Evolutionary conservation across 2,113 vertebrate genomes (phyloP).

Genomic region (Grammomys dolichurus): DNA sequence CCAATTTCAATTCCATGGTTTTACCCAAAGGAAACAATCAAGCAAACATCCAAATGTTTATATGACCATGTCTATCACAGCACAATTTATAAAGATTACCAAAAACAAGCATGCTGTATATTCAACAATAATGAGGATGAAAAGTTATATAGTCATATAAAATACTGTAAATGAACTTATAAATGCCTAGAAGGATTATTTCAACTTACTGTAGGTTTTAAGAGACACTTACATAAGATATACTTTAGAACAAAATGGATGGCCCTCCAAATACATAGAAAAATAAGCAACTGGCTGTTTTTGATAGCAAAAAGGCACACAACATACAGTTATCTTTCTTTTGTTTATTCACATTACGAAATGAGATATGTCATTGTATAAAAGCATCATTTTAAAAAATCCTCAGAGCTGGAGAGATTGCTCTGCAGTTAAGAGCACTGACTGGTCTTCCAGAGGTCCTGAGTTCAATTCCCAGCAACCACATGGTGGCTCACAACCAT

Average conservation of each 20-base stretch:
- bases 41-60: conserved; percentile 28
- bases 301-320: not conserved
- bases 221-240: conserved; percentile 1
- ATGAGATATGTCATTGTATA: not conserved
- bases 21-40: conserved; percentile 21
- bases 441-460: too few relatives aligned
- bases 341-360: not conserved
- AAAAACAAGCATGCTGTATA: not conserved
- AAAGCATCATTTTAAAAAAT: not conserved
- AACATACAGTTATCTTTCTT: conserved; percentile 20
- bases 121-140: not conserved
- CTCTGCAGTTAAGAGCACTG: too few relatives aligned
- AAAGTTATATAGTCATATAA: not conserved
- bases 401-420: too few relatives aligned
- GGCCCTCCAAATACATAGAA: not conserved
- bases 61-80: not conserved
- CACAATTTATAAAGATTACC: not conserved
- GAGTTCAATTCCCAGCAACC: too few relatives aligned
- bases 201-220: not conserved
- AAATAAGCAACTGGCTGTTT: not conserved
- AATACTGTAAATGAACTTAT: not conserved
- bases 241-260: not conserved
- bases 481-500: too few relatives aligned
- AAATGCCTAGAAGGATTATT: not conserved
- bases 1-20: conserved; percentile 20